Base-by-base conservation (phyloP, 2,888 invertebrate genomes). In the Megalurothrips usitatus region DNA sequence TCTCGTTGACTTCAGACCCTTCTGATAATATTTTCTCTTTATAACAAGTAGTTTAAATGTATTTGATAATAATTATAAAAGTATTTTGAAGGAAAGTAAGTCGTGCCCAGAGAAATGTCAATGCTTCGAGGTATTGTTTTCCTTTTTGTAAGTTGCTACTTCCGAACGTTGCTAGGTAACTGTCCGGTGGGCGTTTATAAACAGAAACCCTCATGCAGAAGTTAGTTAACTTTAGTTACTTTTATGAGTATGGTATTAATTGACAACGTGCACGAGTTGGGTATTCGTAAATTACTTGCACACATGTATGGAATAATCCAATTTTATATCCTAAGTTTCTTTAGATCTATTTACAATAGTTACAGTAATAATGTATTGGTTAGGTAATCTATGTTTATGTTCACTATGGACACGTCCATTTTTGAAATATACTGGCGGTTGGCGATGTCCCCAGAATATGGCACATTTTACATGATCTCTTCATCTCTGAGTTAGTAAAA, bases 131-230 rank as follows among this genome's bases (percentile, higher is more conserved):
- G 52, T 17, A 2, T 52, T 52, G 52, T 52, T 52, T 52, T 43
- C 34, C 3, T 4, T 4, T 43, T 2, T 2, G 34, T 43, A 43
- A 6, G 34, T 43, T 43, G 34, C 34, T 6, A 6, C 3, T 43
- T 43, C 34, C 34, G 26, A 26, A 8, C 23, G 68, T 75, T 75
- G 68, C 68, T 75, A 75, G 68, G 68, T 26, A 26, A 75, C 23
- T 75, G 68, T 75, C 23, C 23, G 23, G 58, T 58, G 58, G 58
- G 26, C 23, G 68, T 75, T 75, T 75, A 75, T 75, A 75, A 75
- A 75, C 68, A 75, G 11, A 58, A 43, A 43, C 34, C 34, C 6
- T 43, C 6, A 43, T 43, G 34, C 3, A 43, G 34, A 43, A 43
- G 34, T 43, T 6, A 43, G 6, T 43, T 43, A 2, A 43, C 34